Evolutionary conservation across 35 echinoderm and acorn worm species (phyloP).

Genomic region (Ophioderma brevispina): DNA sequence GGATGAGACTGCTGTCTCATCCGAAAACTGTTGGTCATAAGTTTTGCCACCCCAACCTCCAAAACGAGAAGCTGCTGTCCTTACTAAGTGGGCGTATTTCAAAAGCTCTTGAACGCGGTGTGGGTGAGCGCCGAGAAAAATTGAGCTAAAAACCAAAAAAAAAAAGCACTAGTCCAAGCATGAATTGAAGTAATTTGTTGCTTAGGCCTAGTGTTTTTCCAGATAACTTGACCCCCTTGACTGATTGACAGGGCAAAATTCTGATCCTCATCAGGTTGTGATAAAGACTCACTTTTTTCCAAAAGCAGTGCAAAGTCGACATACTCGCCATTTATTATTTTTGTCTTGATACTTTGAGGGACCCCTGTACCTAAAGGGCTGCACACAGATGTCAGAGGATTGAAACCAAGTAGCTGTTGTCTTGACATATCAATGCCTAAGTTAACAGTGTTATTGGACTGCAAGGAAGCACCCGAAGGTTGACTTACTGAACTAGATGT

Average conservation of each 20-base stretch:
- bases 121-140: constrained; percentile 1
- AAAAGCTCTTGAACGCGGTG: background rate
- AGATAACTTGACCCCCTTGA: background rate
- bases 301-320: background rate
- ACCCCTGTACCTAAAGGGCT: background rate
- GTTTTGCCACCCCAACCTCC: constrained; percentile 5
- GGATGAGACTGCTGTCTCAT: background rate
- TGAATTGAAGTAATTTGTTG: background rate
- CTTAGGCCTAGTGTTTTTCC: background rate
- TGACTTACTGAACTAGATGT: too few relatives aligned
- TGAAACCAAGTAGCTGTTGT: too few relatives aligned
- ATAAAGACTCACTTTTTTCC: too few relatives aligned
- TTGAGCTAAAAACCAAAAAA: constrained; percentile 1
- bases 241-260: too few relatives aligned
- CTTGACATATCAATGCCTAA: too few relatives aligned
- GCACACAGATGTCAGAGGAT: too few relatives aligned
- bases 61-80: background rate
- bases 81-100: background rate
- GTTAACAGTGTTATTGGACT: too few relatives aligned
- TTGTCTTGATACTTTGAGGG: background rate
- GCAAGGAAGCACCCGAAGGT: too few relatives aligned
- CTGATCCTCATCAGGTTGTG: too few relatives aligned
- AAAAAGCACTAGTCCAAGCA: constrained; percentile 15
- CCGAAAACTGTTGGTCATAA: constrained; percentile 34
- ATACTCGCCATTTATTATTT: background rate